Conservation (phyloP, 2,113 vertebrate species). For the Pyxicephalus adspersus region DNA sequence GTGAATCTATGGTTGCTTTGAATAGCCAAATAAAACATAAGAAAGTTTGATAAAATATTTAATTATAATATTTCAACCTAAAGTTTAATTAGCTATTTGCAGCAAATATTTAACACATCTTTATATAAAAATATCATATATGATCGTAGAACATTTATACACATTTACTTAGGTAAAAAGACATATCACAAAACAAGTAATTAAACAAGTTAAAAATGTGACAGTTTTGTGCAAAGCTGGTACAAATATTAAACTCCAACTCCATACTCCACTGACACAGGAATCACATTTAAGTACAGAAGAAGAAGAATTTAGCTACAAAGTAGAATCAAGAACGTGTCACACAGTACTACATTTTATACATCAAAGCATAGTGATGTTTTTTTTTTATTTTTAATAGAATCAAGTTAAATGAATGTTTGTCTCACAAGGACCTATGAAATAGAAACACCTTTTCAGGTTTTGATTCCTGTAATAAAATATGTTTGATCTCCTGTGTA, state of each 20-base stretch:
- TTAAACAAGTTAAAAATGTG: background rate
- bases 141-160: too few species aligned
- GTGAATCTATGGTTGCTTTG: too few species aligned
- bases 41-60: too few species aligned
- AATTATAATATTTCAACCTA: too few species aligned
- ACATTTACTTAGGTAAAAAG: background rate
- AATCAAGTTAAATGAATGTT: constrained; percentile 27
- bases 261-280: background rate
- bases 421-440: constrained; percentile 1
- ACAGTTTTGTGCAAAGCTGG: background rate
- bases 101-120: too few species aligned
- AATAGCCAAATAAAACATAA: too few species aligned
- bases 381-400: constrained; percentile 8
- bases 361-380: constrained; percentile 17
- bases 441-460: constrained; percentile 1
- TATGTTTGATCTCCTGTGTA: constrained; percentile 23
- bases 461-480: background rate
- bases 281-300: constrained; percentile 3
- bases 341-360: constrained; percentile 7
- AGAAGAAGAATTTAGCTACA: background rate
- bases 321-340: constrained; percentile 2
- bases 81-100: too few species aligned
- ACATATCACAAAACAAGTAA: background rate
- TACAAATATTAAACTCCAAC: background rate
- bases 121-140: too few species aligned